Conservation (phyloP, 1,140 invertebrate species). For the Drosophila eugracilis region DNA sequence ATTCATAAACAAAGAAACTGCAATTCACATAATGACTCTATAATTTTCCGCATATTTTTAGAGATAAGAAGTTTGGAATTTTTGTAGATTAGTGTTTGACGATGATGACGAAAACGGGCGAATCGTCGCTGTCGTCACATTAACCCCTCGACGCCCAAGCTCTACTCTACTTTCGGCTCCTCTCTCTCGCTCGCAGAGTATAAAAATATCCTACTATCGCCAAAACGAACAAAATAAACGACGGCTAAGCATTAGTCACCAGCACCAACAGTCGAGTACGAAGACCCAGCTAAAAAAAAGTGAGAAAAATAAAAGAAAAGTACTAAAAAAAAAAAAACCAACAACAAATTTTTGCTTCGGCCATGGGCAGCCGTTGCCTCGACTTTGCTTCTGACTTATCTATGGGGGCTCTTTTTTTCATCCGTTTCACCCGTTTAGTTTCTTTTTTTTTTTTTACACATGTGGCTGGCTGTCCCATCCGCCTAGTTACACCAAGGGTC, state of each 20-base stretch:
- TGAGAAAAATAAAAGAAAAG: constrained; percentile 3
- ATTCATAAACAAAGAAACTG: background rate
- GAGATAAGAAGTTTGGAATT: background rate
- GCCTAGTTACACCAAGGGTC: constrained; percentile 1
- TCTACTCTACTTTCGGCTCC: constrained; percentile 16
- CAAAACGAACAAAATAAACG: constrained; percentile 15
- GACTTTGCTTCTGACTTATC: constrained; percentile 48
- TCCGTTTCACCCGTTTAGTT: background rate
- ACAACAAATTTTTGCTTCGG: constrained; percentile 24
- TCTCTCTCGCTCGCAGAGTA: constrained; percentile 5
- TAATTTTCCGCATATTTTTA: background rate
- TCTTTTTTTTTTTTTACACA: constrained; percentile 16
- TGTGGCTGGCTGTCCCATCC: constrained; percentile 19
- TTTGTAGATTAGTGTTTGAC: constrained; percentile 29
- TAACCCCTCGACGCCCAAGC: constrained; percentile 12
- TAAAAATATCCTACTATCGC: constrained; percentile 54
- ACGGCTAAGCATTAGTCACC: constrained; percentile 39
- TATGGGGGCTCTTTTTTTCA: constrained; percentile 12
- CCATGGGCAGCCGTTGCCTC: constrained; percentile 42
- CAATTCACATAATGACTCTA: background rate
- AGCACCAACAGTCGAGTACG: constrained; percentile 7
- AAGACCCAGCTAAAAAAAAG: constrained; percentile 13
- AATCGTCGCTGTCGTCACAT: constrained; percentile 41
- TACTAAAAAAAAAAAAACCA: constrained; percentile 9
- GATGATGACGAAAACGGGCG: constrained; percentile 37